Evolutionary conservation across 2,113 vertebrate species (phyloP).

Genomic region (Pluvialis apricaria): DNA sequence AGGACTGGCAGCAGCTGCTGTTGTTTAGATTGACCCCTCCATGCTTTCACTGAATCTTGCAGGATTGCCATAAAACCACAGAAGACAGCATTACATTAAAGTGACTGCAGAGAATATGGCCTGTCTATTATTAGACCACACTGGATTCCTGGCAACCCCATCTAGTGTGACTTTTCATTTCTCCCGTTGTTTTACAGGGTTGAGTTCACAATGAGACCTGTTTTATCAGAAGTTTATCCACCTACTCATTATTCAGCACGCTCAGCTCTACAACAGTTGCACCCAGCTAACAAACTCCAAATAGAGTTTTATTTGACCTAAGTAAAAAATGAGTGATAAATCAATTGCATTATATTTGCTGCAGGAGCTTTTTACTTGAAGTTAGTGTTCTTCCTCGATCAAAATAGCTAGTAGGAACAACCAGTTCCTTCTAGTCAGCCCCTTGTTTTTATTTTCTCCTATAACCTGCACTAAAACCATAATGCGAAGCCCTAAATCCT

Average conservation of each 20-base stretch:
- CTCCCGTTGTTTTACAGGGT: not conserved
- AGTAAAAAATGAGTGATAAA: not conserved
- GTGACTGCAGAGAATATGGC: not conserved
- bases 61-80: not conserved
- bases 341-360: not conserved
- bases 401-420: not conserved
- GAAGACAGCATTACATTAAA: not conserved
- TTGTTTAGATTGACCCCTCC: not conserved
- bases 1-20: not conserved
- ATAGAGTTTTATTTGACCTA: not conserved
- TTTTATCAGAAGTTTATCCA: not conserved
- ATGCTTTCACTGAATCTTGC: not conserved
- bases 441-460: not conserved
- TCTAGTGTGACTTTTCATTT: not conserved
- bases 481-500: constrained; percentile 11
- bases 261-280: not conserved
- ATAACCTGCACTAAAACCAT: constrained; percentile 13
- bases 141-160: not conserved
- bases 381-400: not conserved
- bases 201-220: not conserved
- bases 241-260: not conserved
- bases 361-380: not conserved
- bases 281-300: not conserved
- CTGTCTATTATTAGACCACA: not conserved
- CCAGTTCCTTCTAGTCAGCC: not conserved